These are phyloP conservation scores for Chlorops oryzae DNA, from an alignment of 1,140 invertebrate genomes.

Conservation along the genomic window DNA sequence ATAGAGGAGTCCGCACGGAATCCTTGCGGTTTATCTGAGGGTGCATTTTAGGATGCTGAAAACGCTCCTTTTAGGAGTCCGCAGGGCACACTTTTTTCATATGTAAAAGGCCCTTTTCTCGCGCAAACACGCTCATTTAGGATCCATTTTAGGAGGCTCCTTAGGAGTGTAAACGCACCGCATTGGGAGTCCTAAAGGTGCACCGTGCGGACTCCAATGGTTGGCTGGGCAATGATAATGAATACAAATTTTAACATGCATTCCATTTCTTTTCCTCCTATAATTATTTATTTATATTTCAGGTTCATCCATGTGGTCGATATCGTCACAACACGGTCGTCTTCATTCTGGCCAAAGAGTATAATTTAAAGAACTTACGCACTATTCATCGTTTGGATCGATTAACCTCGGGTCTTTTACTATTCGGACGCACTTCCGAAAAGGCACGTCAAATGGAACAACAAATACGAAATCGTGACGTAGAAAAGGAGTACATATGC, in stretches of 20 bases:
- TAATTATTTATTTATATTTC: slow-evolving; percentile 12
- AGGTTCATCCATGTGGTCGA: slow-evolving; percentile 95
- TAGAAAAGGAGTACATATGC: slow-evolving; percentile 95
- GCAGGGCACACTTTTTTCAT: too few relatives aligned
- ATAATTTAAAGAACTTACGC: slow-evolving; percentile 86
- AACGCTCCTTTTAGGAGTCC: too few relatives aligned
- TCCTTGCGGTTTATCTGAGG: too few relatives aligned
- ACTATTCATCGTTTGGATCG: slow-evolving; percentile 89
- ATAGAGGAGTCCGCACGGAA: too few relatives aligned
- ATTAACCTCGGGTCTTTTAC: slow-evolving; percentile 86
- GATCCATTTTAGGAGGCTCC: not conserved
- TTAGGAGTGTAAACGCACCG: not conserved
- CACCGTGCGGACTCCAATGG: too few relatives aligned
- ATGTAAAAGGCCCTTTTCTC: too few relatives aligned
- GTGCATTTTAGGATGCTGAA: too few relatives aligned
- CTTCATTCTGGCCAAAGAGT: slow-evolving; percentile 94
- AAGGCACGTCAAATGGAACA: slow-evolving; percentile 90
- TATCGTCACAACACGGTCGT: slow-evolving; percentile 95
- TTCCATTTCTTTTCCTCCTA: too few relatives aligned
- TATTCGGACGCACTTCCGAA: slow-evolving; percentile 88
- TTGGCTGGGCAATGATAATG: too few relatives aligned
- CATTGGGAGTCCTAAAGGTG: not conserved
- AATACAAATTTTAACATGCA: too few relatives aligned
- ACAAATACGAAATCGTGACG: slow-evolving; percentile 84
- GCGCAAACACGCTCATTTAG: too few relatives aligned